phyloP scores from a whole-genome alignment of 2,113 vertebrate species.

The Notarius quadriscutis region DNA sequence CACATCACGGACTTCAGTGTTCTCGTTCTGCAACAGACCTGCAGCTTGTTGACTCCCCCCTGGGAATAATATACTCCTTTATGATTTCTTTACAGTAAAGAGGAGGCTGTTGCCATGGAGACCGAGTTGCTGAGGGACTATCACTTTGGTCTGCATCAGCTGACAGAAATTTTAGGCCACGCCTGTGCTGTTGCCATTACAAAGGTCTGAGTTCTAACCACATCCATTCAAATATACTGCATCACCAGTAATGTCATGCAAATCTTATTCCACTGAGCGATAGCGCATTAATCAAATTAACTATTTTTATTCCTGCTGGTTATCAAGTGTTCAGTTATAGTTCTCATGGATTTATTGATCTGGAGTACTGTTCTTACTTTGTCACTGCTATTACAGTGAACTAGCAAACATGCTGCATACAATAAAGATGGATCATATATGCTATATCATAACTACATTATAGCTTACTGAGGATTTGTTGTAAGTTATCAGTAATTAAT shows the following conservation, averaged over 20 bases:
- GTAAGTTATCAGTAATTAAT: not conserved
- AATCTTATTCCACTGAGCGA: not conserved
- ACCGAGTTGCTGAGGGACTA: slow-evolving; percentile 80
- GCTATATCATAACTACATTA: not conserved
- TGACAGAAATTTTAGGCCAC: slow-evolving; percentile 78
- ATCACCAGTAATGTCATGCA: not conserved
- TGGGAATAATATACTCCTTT: not conserved
- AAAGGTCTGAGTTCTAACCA: slow-evolving; percentile 64
- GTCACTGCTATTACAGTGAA: not conserved
- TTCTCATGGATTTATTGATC: not conserved
- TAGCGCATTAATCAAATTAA: not conserved
- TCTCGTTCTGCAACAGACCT: not conserved
- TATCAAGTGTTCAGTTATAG: not conserved
- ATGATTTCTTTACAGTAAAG: slow-evolving; percentile 60
- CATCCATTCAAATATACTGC: not conserved
- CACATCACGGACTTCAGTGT: not conserved
- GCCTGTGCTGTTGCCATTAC: slow-evolving; percentile 77
- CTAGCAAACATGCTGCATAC: not conserved
- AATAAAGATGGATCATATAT: not conserved
- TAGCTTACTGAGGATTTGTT: not conserved
- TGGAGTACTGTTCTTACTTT: not conserved
- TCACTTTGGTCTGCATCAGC: slow-evolving; percentile 76
- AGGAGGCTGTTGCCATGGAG: slow-evolving; percentile 75
- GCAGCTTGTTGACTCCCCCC: not conserved
- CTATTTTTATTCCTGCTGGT: not conserved